These are phyloP conservation scores for Atractosteus spatula DNA, from an alignment of 2,113 vertebrate species.

Conservation along the genomic window DNA sequence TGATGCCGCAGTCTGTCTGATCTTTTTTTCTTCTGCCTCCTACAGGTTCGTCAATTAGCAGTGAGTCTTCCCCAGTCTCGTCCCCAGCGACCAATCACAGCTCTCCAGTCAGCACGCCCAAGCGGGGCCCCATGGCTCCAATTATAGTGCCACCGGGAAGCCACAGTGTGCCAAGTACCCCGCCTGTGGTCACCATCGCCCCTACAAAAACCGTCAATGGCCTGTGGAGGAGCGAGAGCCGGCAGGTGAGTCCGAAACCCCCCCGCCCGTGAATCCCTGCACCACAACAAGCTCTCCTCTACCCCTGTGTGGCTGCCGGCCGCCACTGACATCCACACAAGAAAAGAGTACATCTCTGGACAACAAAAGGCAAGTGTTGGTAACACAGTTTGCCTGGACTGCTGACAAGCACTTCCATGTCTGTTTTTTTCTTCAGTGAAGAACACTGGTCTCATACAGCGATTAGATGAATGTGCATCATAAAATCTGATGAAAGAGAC, in stretches of 20 bases:
- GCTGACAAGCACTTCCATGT: too few relatives aligned
- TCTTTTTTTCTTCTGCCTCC: not conserved
- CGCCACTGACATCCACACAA: not conserved
- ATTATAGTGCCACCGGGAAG: constrained; percentile 86
- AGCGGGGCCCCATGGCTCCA: constrained; percentile 89
- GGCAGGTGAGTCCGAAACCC: constrained; percentile 70
- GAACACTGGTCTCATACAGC: too few relatives aligned
- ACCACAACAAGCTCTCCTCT: too few relatives aligned
- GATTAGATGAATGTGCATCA: too few relatives aligned
- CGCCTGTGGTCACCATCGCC: constrained; percentile 96
- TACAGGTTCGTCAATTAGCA: constrained; percentile 94
- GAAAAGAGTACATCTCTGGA: not conserved
- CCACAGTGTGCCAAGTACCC: constrained; percentile 94
- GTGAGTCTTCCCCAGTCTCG: constrained; percentile 92
- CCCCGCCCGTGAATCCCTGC: too few relatives aligned
- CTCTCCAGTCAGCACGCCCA: constrained; percentile 93
- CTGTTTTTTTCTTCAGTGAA: too few relatives aligned
- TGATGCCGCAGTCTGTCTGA: not conserved
- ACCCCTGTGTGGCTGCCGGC: too few relatives aligned
- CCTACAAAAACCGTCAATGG: constrained; percentile 97
- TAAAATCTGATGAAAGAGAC: too few relatives aligned
- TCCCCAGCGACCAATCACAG: constrained; percentile 97
- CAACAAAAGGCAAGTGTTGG: too few relatives aligned
- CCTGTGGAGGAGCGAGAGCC: constrained; percentile 90
- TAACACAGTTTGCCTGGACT: too few relatives aligned